Conservation (phyloP, 2,113 vertebrate species). For the Pteronura brasiliensis region DNA sequence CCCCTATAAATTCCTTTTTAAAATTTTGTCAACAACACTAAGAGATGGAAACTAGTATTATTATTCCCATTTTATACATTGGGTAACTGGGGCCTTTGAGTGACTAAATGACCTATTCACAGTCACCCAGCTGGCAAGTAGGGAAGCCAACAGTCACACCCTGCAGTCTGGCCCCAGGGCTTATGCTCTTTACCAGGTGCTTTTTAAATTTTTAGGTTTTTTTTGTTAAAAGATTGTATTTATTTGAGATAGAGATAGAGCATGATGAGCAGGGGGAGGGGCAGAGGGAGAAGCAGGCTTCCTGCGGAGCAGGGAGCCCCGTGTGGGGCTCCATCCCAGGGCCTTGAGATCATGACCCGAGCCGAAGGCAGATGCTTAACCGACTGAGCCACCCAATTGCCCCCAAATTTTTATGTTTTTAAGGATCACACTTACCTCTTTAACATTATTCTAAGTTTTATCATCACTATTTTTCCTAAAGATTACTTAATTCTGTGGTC, state of each 20-base stretch:
- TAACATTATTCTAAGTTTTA: not conserved
- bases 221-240: not conserved
- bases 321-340: not conserved
- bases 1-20: not conserved
- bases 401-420: not conserved
- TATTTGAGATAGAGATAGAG: not conserved
- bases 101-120: not conserved
- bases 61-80: not conserved
- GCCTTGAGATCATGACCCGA: not conserved
- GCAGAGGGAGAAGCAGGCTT: not conserved
- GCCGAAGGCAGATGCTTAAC: not conserved
- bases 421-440: not conserved
- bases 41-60: not conserved
- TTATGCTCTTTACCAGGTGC: not conserved
- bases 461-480: not conserved
- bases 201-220: not conserved
- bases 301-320: not conserved
- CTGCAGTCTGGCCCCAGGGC: not conserved
- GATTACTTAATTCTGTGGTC: not conserved
- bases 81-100: not conserved
- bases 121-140: not conserved
- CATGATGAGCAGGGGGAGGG: not conserved
- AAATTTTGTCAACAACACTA: not conserved
- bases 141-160: not conserved
- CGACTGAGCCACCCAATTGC: accelerated